phyloP scores from a whole-genome alignment of 2,888 invertebrate genomes.

The Brachyptera putata region DNA sequence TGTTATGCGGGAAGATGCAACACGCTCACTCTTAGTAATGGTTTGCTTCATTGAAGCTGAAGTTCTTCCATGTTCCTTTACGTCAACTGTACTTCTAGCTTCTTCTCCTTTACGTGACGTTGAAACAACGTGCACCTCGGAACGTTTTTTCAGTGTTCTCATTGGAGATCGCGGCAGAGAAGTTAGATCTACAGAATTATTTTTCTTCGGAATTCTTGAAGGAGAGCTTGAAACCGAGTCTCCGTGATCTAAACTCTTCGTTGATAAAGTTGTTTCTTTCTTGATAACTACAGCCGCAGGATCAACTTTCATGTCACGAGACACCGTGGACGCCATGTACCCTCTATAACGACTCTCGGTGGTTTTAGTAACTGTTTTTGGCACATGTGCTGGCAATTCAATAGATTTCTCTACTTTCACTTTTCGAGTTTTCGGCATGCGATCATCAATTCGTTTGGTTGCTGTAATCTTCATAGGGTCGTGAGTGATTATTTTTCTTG shows the following conservation, averaged over 20 bases:
- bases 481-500: neutral
- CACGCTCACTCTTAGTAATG: neutral
- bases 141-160: neutral
- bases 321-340: constrained; percentile 58
- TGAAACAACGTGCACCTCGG: constrained; percentile 22
- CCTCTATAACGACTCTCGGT: constrained; percentile 38
- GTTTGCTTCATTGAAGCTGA: neutral
- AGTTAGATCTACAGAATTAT: constrained; percentile 3
- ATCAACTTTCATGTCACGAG: constrained; percentile 53
- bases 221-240: constrained; percentile 13
- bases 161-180: constrained; percentile 10
- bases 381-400: neutral
- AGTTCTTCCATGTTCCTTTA: neutral
- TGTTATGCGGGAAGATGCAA: neutral
- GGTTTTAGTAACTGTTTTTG: neutral
- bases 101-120: too few species aligned
- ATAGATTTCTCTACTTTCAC: constrained; percentile 4
- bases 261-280: constrained; percentile 24
- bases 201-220: neutral
- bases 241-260: constrained; percentile 24
- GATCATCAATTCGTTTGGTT: constrained; percentile 24
- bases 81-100: constrained; percentile 28
- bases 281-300: constrained; percentile 31
- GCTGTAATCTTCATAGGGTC: constrained; percentile 12
- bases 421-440: constrained; percentile 1